Evolutionary conservation across 2,888 invertebrate genomes (phyloP).

Genomic region (Melinaea marsaeus): DNA sequence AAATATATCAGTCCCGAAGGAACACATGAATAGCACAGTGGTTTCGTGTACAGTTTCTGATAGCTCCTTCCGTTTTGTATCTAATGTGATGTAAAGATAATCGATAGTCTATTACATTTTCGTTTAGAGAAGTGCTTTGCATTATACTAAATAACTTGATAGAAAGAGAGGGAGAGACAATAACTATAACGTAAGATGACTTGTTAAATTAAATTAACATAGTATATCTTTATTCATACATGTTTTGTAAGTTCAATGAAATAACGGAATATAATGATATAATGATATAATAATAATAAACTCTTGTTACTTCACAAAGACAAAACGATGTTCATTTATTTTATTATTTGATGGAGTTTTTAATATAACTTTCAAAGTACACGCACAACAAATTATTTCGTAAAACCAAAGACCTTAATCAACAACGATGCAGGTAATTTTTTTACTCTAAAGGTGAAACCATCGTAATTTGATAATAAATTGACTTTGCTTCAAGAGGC

Average conservation of each 20-base stretch:
- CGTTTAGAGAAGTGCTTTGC: neutral
- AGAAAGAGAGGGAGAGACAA: too few relatives aligned
- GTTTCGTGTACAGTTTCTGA: too few relatives aligned
- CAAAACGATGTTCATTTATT: slow-evolving; percentile 7
- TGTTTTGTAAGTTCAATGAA: slow-evolving; percentile 11
- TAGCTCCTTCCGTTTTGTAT: neutral
- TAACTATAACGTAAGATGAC: too few relatives aligned
- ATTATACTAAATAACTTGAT: too few relatives aligned
- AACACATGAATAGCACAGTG: neutral
- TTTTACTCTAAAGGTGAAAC: too few relatives aligned
- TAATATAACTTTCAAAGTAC: neutral
- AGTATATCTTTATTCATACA: too few relatives aligned
- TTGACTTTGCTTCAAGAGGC: too few relatives aligned
- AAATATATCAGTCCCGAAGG: neutral
- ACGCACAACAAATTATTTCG: neutral
- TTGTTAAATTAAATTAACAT: too few relatives aligned
- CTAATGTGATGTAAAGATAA: neutral
- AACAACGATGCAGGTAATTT: too few relatives aligned
- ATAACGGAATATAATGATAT: slow-evolving; percentile 30
- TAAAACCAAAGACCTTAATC: too few relatives aligned
- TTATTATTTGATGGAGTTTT: neutral
- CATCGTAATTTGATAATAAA: too few relatives aligned
- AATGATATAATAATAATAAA: too few relatives aligned
- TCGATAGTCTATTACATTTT: slow-evolving; percentile 1
- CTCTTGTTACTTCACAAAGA: slow-evolving; percentile 11